Conservation (phyloP, 2,797 vertebrate genomes). For the Sarcoramphus papa region DNA sequence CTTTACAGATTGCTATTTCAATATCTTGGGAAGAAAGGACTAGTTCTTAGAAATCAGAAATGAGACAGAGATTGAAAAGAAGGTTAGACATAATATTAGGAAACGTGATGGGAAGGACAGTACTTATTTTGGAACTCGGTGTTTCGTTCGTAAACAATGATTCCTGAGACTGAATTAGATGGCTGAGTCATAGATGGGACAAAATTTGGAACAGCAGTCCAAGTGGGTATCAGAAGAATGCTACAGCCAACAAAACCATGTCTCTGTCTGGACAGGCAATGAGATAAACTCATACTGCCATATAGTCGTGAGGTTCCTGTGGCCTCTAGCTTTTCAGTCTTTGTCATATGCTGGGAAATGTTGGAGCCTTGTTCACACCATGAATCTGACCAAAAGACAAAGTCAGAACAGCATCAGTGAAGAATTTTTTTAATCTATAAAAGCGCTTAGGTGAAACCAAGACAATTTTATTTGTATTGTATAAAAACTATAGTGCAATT, state of each 20-base stretch:
- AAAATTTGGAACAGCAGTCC: background rate
- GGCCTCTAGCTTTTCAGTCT: background rate
- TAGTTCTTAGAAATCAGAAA: background rate
- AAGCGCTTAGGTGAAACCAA: background rate
- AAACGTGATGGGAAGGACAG: background rate
- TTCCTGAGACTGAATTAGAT: background rate
- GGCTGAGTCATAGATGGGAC: background rate
- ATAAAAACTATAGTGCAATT: background rate
- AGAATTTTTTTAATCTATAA: background rate
- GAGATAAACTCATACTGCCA: background rate
- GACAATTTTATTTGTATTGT: background rate
- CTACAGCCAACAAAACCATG: background rate
- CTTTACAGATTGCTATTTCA: background rate
- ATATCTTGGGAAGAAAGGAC: background rate
- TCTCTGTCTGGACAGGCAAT: background rate
- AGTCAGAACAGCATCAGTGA: background rate
- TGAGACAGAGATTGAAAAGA: background rate
- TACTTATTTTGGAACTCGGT: background rate
- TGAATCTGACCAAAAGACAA: background rate
- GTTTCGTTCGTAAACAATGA: background rate
- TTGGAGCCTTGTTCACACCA: background rate
- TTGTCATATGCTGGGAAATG: background rate
- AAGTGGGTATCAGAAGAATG: background rate
- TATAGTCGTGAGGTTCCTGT: background rate
- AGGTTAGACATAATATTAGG: background rate